Base-by-base conservation (phyloP, 1,140 invertebrate species). In the Ctenoplectra terminalis region DNA sequence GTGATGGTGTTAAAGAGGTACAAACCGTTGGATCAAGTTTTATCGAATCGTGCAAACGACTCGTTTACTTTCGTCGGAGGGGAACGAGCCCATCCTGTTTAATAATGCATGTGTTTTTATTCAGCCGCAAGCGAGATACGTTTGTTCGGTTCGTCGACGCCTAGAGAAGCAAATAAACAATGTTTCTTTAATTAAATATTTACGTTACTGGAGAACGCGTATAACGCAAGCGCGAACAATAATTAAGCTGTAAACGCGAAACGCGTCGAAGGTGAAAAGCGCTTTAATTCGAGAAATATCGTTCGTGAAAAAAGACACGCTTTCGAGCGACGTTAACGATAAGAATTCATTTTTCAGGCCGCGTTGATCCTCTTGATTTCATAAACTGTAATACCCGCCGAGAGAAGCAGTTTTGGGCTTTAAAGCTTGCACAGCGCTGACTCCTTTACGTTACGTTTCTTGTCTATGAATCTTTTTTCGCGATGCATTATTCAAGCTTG, bases 401-500 rank as follows among this genome's bases (percentile, higher is more conserved):
- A 23, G 63, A 50, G 15, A 31, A 11, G 2, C 7, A 20, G 0
- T 13, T 56, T 67, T 26, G 7, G 13, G 26, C 67, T 67, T 76
- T 34, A 54, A 37, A 43, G 20, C 1, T 26, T 6, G 46, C 23
- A n/a, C 17, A 23, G 6, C 26, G 20, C 26, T 63, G 48, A 67
- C 63, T 61, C 37, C 37, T 63, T 63, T 46, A 13, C 29, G 13
- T 29, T 54, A 43, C 48, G 61, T 40, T 23, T 40, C 70, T 29
- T 31, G 6, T 37, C 26, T 37, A 23, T 23, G 13, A 17, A 46
- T 11, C 1, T 70, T 17, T 40, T 50, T 37, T 9, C 29, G 26
- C 29, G 2, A 17, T 40, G n/a, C 43, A 77, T 58, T 69, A 72
- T 79, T 72, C 64, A 37, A 34, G 2, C n/a, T 40, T n/a, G 46